Evolutionary conservation across 2,113 vertebrate genomes (phyloP).

Genomic region (Stigmatopora nigra): DNA sequence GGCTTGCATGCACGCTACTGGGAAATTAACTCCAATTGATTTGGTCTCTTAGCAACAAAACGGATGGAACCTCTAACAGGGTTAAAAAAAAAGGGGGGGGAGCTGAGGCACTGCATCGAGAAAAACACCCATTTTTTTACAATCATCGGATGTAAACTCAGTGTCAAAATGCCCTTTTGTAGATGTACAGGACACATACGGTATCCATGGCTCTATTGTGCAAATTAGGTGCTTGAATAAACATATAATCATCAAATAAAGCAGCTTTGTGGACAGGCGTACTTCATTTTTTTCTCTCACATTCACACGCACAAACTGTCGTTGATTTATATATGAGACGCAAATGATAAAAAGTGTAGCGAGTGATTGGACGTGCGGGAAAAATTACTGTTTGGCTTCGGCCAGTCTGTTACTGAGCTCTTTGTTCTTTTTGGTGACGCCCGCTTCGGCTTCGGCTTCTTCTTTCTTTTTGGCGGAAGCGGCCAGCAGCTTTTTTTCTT

Average conservation of each 20-base stretch:
- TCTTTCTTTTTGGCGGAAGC: slow-evolving; percentile 86
- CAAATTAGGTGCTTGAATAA: slow-evolving; percentile 55
- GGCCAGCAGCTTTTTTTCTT: slow-evolving; percentile 69
- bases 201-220: slow-evolving; percentile 48
- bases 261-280: not conserved
- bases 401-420: slow-evolving; percentile 99
- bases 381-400: slow-evolving; percentile 85
- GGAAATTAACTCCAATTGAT: slow-evolving; percentile 59
- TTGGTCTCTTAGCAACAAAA: slow-evolving; percentile 64
- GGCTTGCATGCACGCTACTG: slow-evolving; percentile 53
- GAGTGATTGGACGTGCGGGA: not conserved
- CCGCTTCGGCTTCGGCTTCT: slow-evolving; percentile 67
- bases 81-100: slow-evolving; percentile 55
- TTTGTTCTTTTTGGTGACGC: slow-evolving; percentile 86
- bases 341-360: not conserved
- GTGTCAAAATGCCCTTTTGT: slow-evolving; percentile 38
- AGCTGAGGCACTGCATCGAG: slow-evolving; percentile 57
- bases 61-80: slow-evolving; percentile 51
- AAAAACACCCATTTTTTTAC: slow-evolving; percentile 37
- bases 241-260: not conserved
- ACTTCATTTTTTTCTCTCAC: not conserved
- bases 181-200: slow-evolving; percentile 25
- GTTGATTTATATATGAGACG: not conserved
- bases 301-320: not conserved
- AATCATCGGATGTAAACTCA: slow-evolving; percentile 31